These are phyloP conservation scores for Amblyjoppa proteus DNA, from an alignment of 2,888 invertebrate genomes.

Conservation along the genomic window DNA sequence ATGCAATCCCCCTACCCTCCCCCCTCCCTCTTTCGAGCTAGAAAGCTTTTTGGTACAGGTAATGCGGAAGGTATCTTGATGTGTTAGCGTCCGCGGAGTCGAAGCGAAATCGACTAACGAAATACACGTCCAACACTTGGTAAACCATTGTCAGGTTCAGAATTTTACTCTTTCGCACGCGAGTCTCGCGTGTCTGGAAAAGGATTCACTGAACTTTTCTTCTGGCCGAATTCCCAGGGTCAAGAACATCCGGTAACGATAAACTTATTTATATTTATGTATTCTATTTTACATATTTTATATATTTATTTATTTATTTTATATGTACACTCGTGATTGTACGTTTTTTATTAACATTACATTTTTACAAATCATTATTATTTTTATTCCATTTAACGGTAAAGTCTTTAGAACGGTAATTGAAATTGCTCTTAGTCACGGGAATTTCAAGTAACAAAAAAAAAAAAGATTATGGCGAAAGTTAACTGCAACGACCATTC, in stretches of 20 bases:
- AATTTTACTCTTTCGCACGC: slow-evolving; percentile 2
- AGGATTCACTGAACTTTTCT: neutral
- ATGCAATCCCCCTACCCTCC: neutral
- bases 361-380: no score
- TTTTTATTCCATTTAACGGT: no score
- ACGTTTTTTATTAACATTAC: no score
- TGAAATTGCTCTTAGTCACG: no score
- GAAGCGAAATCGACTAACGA: slow-evolving; percentile 18
- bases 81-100: slow-evolving; percentile 7
- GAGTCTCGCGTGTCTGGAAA: neutral
- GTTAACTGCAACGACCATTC: neutral
- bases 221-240: neutral
- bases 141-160: slow-evolving; percentile 12
- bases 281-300: no score
- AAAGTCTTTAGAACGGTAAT: no score
- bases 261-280: no score
- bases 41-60: slow-evolving; percentile 35
- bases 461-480: neutral
- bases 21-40: slow-evolving; percentile 16
- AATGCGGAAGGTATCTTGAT: neutral
- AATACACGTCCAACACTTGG: neutral
- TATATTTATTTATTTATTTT: no score
- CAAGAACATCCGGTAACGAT: no score
- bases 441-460: no score
- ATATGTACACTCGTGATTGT: no score